phyloP scores from a whole-genome alignment of 1,140 invertebrate species.

The Eupeodes corollae region DNA sequence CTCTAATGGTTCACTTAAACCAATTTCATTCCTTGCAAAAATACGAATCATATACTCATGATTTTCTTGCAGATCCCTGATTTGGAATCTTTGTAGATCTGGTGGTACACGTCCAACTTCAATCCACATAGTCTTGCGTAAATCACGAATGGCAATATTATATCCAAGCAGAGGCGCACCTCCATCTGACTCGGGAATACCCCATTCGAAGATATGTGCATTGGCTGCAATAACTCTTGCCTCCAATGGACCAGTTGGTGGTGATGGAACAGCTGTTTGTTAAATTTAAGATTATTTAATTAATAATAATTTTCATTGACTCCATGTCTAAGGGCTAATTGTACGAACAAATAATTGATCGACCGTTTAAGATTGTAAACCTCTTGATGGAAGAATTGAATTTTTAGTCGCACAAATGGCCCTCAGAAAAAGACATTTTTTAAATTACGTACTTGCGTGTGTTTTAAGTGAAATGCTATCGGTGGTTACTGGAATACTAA shows the following conservation, averaged over 20 bases:
- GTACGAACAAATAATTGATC: too few species aligned
- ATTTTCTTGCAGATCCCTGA: conserved; percentile 76
- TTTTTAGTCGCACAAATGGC: too few species aligned
- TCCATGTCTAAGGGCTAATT: too few species aligned
- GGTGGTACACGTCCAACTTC: conserved; percentile 79
- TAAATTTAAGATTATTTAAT: conserved; percentile 5
- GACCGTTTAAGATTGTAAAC: too few species aligned
- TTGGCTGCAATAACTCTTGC: conserved; percentile 69
- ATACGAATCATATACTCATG: conserved; percentile 84
- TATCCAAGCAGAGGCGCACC: conserved; percentile 83
- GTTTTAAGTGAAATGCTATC: conserved; percentile 77
- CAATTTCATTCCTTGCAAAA: conserved; percentile 90
- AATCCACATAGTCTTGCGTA: conserved; percentile 91
- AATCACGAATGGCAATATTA: conserved; percentile 84
- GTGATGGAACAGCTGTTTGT: conserved; percentile 68
- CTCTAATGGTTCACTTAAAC: conserved; percentile 85
- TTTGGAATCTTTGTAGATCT: conserved; percentile 70
- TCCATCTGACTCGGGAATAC: conserved; percentile 84
- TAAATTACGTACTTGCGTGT: conserved; percentile 88
- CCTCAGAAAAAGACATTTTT: too few species aligned
- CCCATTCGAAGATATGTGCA: conserved; percentile 83
- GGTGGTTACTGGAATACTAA: conserved; percentile 66
- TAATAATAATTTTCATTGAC: too few species aligned
- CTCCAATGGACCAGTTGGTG: conserved; percentile 80
- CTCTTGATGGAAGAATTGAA: too few species aligned